Base-by-base conservation (phyloP, 2,113 vertebrate species). In the Passer domesticus region DNA sequence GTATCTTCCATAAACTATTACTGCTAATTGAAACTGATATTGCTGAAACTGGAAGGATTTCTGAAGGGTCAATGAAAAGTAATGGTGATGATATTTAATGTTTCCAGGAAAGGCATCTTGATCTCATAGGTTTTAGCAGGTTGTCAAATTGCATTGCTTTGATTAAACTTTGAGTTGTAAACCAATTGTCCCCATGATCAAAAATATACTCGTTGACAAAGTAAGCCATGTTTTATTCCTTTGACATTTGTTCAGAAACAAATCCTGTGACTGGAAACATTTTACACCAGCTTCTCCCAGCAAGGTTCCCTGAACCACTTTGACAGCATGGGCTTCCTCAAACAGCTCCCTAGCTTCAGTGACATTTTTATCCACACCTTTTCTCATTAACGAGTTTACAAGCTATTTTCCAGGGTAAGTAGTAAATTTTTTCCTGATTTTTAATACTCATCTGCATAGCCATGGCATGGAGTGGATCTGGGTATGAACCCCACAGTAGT, bases 11-110 rank as follows among this genome's bases (percentile, higher is more conserved):
- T 23, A 80, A 91, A 64, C 3, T 30, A 27, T 27, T 74, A 50
- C 15, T 76, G 15, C 64, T 90, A 73, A 90, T 55, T 92, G 87
- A 94, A 95, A 93, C 15, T 43, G 53, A 64, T 82, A 86, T 43
- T 47, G 59, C 25, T 87, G 68, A 93, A 94, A 81, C 11, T 59
- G 31, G 30, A 16, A 72, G 37, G 47, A 41, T 60, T 93, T 93
- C 55, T 82, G 43, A 50, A 53, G 59, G n/a, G 22, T 69, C n/a
- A 66, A 0, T 73, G 20, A 67, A 4, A 66, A 13, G 18, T 66
- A 39, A 66, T 58, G 35, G 13, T 47, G 52, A 81, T 64, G 43
- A 78, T 53, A 9, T 35, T 95, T 90, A 75, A 79, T 60, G 35
- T 83, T 87, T 84, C 83, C 79, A 78, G 44, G 59, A 87, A 85